These are phyloP conservation scores for Heteromurus nitidus DNA, from an alignment of 2,888 invertebrate species.

Conservation along the genomic window DNA sequence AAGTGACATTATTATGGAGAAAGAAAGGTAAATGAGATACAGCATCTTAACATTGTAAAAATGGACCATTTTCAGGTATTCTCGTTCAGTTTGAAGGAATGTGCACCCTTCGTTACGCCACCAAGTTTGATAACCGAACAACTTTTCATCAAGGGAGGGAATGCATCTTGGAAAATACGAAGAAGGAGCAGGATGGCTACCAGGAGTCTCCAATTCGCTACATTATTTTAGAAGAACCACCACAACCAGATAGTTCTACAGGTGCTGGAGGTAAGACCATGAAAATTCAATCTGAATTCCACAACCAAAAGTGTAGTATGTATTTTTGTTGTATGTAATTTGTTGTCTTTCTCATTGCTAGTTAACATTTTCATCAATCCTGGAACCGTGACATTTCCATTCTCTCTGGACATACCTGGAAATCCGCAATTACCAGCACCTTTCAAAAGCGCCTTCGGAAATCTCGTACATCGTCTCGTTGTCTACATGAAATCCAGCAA, in stretches of 20 bases:
- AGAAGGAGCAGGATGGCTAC: slow-evolving; percentile 27
- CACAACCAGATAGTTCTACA: too few species aligned
- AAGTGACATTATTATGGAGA: background rate
- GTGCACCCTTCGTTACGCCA: slow-evolving; percentile 39
- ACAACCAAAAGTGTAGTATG: too few species aligned
- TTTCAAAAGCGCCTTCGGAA: slow-evolving; percentile 35
- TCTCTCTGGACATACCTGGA: slow-evolving; percentile 43
- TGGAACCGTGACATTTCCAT: slow-evolving; percentile 29
- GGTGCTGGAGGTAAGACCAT: too few species aligned
- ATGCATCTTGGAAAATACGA: slow-evolving; percentile 27
- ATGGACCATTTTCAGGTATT: slow-evolving; percentile 20
- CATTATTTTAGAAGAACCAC: background rate
- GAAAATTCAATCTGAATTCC: too few species aligned
- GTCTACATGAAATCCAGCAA: slow-evolving; percentile 42
- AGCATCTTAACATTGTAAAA: background rate
- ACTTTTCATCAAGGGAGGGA: slow-evolving; percentile 41
- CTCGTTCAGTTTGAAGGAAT: slow-evolving; percentile 45
- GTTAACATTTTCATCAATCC: slow-evolving; percentile 11
- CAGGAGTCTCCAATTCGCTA: slow-evolving; percentile 42
- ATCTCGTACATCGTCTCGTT: too few species aligned
- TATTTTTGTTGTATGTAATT: too few species aligned
- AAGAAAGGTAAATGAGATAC: background rate
- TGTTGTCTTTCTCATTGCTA: too few species aligned
- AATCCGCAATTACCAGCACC: slow-evolving; percentile 42
- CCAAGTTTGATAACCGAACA: slow-evolving; percentile 51